Conservation (phyloP, 2,888 invertebrate species). For the Frankliniella fusca region DNA sequence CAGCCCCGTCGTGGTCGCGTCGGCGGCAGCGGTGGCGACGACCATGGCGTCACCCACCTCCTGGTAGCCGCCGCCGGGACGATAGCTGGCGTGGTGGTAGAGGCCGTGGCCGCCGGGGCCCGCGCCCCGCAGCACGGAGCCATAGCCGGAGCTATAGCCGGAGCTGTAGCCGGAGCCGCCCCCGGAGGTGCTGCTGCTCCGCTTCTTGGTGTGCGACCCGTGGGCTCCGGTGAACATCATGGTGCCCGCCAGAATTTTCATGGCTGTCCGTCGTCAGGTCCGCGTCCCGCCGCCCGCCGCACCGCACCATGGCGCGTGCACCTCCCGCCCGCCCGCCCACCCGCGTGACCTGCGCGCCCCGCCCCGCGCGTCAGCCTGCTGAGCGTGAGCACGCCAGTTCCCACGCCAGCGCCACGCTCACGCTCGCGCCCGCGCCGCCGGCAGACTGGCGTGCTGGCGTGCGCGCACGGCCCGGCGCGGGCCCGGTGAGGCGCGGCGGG, state of each 20-base stretch:
- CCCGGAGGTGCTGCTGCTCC: slow-evolving; percentile 5
- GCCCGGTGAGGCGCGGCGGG: no score
- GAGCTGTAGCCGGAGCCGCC: slow-evolving; percentile 13
- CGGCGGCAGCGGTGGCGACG: background rate
- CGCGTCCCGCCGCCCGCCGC: background rate
- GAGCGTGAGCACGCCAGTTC: background rate
- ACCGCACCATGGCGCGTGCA: slow-evolving; percentile 14
- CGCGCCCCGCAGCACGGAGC: slow-evolving; percentile 3
- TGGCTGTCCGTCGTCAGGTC: slow-evolving; percentile 1
- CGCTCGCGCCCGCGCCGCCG: slow-evolving; percentile 16
- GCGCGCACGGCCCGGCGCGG: background rate
- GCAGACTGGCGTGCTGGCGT: slow-evolving; percentile 1
- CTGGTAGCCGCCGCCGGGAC: background rate
- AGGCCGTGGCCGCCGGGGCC: background rate
- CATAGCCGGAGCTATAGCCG: slow-evolving; percentile 8
- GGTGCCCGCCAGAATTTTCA: slow-evolving; percentile 24
- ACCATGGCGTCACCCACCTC: slow-evolving; percentile 10
- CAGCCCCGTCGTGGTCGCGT: background rate
- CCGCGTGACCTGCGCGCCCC: background rate
- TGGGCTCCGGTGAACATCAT: slow-evolving; percentile 21
- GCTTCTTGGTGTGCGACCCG: slow-evolving; percentile 14
- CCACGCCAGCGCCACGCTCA: background rate
- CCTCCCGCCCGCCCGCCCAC: background rate
- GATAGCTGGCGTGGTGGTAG: background rate
- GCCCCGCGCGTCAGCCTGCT: background rate